Conservation (phyloP, 2,888 invertebrate species). For the Platycheirus albimanus region DNA sequence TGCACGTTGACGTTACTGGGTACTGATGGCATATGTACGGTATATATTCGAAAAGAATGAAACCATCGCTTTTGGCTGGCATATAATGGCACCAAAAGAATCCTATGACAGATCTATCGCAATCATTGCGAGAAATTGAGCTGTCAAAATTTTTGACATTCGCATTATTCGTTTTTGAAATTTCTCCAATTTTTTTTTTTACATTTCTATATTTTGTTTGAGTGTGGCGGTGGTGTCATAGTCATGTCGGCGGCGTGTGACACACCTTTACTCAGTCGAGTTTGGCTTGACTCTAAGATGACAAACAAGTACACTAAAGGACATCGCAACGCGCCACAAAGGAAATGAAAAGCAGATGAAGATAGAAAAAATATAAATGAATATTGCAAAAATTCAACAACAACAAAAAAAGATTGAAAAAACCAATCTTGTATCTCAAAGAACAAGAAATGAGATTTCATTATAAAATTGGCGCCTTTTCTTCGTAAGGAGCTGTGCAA, state of each 20-base stretch:
- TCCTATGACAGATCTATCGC: slow-evolving; percentile 70
- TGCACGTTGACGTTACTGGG: slow-evolving; percentile 9
- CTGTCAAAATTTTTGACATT: slow-evolving; percentile 82
- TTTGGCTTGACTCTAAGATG: slow-evolving; percentile 70
- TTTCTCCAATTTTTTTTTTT: slow-evolving; percentile 23
- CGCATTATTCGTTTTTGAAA: slow-evolving; percentile 70
- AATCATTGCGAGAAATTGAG: slow-evolving; percentile 79
- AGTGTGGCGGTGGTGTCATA: slow-evolving; percentile 26
- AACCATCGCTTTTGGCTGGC: slow-evolving; percentile 21
- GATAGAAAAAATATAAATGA: slow-evolving; percentile 21
- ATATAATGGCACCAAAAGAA: slow-evolving; percentile 30
- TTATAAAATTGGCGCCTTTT: slow-evolving; percentile 71
- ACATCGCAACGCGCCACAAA: slow-evolving; percentile 58
- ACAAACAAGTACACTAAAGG: slow-evolving; percentile 70
- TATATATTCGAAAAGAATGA: slow-evolving; percentile 37
- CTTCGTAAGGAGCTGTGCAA: background rate
- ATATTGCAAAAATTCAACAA: slow-evolving; percentile 27
- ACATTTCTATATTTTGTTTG: slow-evolving; percentile 3
- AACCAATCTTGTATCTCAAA: slow-evolving; percentile 65
- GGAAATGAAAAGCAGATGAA: slow-evolving; percentile 71
- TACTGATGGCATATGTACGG: background rate
- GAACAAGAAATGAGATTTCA: slow-evolving; percentile 71
- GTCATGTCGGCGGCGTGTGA: slow-evolving; percentile 57
- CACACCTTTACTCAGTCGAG: slow-evolving; percentile 72
- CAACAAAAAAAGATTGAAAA: slow-evolving; percentile 21